These are phyloP conservation scores for Ranitomeya variabilis DNA, from an alignment of 2,113 vertebrate species.

Conservation along the genomic window DNA sequence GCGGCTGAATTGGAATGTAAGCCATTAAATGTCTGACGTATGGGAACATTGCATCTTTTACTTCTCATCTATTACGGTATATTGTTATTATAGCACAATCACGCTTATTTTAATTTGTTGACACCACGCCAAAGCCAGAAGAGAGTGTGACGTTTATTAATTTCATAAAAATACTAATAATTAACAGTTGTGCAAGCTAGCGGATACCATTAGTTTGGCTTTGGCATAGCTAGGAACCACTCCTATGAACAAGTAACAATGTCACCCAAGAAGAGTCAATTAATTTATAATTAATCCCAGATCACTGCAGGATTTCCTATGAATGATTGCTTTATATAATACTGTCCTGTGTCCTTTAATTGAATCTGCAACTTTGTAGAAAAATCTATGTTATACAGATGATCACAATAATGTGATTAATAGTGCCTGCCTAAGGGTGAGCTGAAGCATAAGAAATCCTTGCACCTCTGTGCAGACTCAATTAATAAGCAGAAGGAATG, in stretches of 20 bases:
- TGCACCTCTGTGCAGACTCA: too few species aligned
- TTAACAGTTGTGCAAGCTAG: neutral
- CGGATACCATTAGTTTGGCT: conserved; percentile 23
- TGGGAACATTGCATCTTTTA: conserved; percentile 46
- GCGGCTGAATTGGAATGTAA: conserved; percentile 32
- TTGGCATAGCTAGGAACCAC: neutral
- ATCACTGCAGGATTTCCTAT: neutral
- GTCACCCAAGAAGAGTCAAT: neutral
- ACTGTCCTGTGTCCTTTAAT: neutral
- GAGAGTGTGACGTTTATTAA: neutral
- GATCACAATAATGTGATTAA: neutral
- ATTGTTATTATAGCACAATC: conserved; percentile 49
- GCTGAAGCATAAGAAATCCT: too few species aligned
- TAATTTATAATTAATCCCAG: neutral
- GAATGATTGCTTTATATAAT: neutral
- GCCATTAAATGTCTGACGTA: conserved; percentile 52
- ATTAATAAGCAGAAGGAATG: neutral
- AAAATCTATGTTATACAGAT: neutral
- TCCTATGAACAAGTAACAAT: neutral
- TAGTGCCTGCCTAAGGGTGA: neutral
- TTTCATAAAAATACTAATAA: conserved; percentile 29
- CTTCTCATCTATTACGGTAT: conserved; percentile 50
- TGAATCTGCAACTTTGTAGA: neutral
- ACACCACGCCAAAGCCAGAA: conserved; percentile 10
- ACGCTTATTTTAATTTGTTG: conserved; percentile 36